Conservation (phyloP, 2,888 invertebrate species). For the Ellobium chinense region DNA sequence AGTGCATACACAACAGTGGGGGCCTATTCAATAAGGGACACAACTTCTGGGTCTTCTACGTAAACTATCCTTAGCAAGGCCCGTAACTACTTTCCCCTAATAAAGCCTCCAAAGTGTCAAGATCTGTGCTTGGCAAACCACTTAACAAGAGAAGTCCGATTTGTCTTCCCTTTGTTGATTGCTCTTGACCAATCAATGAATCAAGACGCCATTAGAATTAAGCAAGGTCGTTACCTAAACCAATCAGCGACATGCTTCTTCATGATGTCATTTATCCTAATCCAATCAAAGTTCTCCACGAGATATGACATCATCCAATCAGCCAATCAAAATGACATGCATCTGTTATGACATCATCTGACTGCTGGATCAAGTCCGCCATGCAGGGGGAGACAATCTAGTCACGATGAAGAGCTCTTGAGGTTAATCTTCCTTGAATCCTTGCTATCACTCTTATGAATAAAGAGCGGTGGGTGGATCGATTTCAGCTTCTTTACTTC, state of each 20-base stretch:
- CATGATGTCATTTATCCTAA: no score
- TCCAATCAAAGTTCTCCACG: no score
- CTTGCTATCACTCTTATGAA: background rate
- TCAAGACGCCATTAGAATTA: no score
- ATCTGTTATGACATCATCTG: no score
- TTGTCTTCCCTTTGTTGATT: background rate
- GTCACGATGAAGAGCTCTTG: background rate
- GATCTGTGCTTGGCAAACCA: background rate
- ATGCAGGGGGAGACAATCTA: background rate
- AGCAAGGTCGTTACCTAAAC: no score
- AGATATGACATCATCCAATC: background rate
- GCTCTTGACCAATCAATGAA: background rate
- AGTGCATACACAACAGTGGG: background rate
- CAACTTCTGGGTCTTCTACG: background rate
- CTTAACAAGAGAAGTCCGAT: background rate
- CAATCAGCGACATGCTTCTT: no score
- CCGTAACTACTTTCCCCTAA: background rate
- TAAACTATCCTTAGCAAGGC: no score
- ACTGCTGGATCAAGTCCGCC: background rate
- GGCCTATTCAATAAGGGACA: background rate
- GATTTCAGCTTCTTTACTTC: background rate
- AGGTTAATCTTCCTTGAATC: background rate
- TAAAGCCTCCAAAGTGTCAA: background rate
- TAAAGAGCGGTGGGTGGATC: background rate
- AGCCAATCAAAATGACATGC: no score